Evolutionary conservation across 2,113 vertebrate genomes (phyloP).

Genomic region (Microtus oregoni): DNA sequence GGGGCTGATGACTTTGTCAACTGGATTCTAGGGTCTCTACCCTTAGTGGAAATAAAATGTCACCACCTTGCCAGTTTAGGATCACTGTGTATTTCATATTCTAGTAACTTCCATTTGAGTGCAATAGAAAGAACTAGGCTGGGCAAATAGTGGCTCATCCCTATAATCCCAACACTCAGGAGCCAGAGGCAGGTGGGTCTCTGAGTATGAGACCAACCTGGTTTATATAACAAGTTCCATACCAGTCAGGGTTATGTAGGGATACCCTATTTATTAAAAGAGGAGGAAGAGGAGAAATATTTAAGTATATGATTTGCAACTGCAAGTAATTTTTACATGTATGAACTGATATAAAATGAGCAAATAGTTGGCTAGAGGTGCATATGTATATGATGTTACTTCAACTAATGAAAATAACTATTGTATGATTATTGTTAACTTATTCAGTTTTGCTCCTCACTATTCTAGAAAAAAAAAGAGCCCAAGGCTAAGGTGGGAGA

Average conservation of each 20-base stretch:
- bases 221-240: neutral
- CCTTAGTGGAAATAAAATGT: neutral
- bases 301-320: neutral
- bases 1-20: neutral
- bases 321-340: slow-evolving; percentile 18
- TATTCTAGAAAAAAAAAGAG: neutral
- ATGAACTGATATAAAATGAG: neutral
- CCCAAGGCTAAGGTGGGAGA: neutral
- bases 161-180: neutral
- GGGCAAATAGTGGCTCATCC: neutral
- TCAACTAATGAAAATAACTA: neutral
- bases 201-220: neutral
- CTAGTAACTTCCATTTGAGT: neutral
- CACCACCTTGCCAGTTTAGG: neutral
- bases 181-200: neutral
- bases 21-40: neutral
- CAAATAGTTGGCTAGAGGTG: neutral
- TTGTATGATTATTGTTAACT: neutral
- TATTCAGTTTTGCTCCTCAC: neutral
- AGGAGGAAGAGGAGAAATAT: neutral
- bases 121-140: neutral
- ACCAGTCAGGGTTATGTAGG: neutral
- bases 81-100: neutral
- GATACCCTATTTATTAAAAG: neutral
- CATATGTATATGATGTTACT: neutral